Base-by-base conservation (phyloP, 2,797 vertebrate genomes). In the Hippocampus kuda region DNA sequence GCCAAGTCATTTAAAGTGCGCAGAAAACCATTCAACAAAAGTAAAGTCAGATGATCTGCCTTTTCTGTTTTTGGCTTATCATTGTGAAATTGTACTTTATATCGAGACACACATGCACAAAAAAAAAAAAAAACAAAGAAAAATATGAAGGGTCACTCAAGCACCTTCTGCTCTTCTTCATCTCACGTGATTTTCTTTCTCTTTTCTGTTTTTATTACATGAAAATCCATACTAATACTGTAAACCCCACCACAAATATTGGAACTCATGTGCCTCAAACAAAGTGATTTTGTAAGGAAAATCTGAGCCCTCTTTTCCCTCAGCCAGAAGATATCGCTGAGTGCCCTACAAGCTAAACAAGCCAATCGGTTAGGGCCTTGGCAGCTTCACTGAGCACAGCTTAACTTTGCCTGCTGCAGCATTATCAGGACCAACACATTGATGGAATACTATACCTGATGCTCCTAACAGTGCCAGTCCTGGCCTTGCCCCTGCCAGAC, bases 361-460 rank as follows among this genome's bases (percentile, higher is more conserved):
- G 67, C 70, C 75, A 76, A 73, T 66, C 67, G 77, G 70, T 75
- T 65, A 68, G 68, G 71, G 65, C 66, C 30, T 69, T 73, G 79
- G 79, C 72, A 82, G 69, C 69, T 69, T 75, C 10, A 24, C 66
- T 66, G 65, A 81, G 76, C 79, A 67, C 30, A 73, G 75, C 75
- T 82, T 66, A 84, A 70, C 80, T 72, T 69, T 70, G 81, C 77
- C 72, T 72, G 59, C 74, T 24, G 62, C 68, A 69, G 76, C 77
- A 76, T 77, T 85, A 83, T 86, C 83, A 79, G 75, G 67, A 59
- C 68, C 12, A 75, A 78, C 78, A 84, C 78, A 79, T 68, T 79
- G 73, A 66, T 69, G 78, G 70, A 75, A 63, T 54, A 66, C 69
- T 30, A 61, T 70, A 82, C 76, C 80, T 79, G 71, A 26, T 74